phyloP scores from a whole-genome alignment of 1,140 invertebrate genomes.

The Triops longicaudatus region DNA sequence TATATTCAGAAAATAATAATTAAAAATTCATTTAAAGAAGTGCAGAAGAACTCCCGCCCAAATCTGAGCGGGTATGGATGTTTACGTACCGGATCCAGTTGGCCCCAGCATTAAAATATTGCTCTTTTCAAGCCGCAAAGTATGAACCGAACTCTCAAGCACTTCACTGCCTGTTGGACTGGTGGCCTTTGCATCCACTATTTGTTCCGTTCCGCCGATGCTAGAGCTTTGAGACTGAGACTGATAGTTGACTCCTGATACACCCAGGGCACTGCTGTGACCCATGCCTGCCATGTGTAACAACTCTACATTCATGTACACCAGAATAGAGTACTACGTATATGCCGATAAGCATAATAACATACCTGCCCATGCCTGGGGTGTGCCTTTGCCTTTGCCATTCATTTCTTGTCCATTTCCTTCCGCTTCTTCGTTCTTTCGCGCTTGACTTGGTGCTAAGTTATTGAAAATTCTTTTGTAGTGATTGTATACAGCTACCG shows the following conservation, averaged over 20 bases:
- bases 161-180: constrained; percentile 61
- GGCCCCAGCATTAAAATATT: constrained; percentile 95
- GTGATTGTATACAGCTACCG: constrained; percentile 98
- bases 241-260: constrained; percentile 36
- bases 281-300: constrained; percentile 73
- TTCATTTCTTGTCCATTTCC: constrained; percentile 29
- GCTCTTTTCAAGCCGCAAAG: constrained; percentile 89
- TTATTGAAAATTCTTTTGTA: constrained; percentile 97
- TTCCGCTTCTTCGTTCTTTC: constrained; percentile 30
- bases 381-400: constrained; percentile 21
- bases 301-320: constrained; percentile 53
- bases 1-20: no score
- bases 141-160: constrained; percentile 71
- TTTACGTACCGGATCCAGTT: constrained; percentile 74
- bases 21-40: no score
- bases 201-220: constrained; percentile 31
- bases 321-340: constrained; percentile 35
- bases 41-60: no score
- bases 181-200: not conserved
- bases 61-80: no score
- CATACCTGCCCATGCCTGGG: constrained; percentile 27
- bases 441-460: constrained; percentile 49
- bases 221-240: constrained; percentile 30
- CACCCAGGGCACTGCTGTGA: constrained; percentile 47
- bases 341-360: not conserved